These are phyloP conservation scores for Bombus polaris DNA, from an alignment of 1,140 invertebrate species.

Conservation along the genomic window DNA sequence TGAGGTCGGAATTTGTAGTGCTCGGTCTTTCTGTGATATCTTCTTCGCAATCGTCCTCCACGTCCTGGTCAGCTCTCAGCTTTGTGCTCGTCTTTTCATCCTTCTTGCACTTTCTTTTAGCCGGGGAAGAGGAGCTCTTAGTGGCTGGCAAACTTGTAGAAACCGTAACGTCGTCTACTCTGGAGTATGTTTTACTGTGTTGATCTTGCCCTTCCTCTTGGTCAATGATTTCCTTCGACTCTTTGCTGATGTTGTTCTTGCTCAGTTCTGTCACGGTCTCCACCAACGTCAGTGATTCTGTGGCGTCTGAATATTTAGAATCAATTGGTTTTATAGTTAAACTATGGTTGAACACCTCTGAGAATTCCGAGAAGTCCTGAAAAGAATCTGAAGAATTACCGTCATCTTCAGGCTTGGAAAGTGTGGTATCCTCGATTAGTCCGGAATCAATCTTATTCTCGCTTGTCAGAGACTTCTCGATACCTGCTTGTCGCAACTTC, in stretches of 20 bases:
- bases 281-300: slow-evolving; percentile 3
- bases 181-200: not conserved
- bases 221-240: not conserved
- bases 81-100: not conserved
- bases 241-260: not conserved
- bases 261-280: not conserved
- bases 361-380: not conserved
- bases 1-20: not conserved
- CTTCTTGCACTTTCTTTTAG: not conserved
- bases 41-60: not conserved
- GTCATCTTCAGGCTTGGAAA: not conserved
- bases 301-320: not conserved
- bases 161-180: not conserved
- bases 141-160: not conserved
- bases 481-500: not conserved
- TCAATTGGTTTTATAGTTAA: not conserved
- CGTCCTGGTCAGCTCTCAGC: not conserved
- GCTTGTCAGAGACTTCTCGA: not conserved
- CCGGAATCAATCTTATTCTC: slow-evolving; percentile 60
- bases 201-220: not conserved
- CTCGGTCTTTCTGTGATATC: not conserved
- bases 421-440: slow-evolving; percentile 16
- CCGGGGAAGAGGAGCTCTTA: not conserved
- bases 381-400: not conserved
- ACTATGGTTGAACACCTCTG: not conserved